Evolutionary conservation across 1,140 invertebrate species (phyloP).

Genomic region (Drosophila lini): DNA sequence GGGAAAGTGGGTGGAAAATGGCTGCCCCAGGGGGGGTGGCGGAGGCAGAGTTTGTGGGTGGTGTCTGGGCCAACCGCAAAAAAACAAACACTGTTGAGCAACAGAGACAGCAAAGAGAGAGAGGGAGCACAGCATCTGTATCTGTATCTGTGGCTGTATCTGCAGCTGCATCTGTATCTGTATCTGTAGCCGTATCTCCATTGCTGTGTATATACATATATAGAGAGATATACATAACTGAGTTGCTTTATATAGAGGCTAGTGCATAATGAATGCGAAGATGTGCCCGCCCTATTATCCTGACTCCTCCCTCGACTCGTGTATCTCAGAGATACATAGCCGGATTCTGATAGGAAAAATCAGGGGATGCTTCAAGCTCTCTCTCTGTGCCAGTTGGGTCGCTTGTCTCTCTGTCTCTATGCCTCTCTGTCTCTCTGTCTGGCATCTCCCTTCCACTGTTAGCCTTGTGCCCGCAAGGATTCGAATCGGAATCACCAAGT

Average conservation of each 20-base stretch:
- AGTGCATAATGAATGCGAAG: conserved; percentile 83
- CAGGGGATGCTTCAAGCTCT: conserved; percentile 46
- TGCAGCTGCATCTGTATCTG: background rate
- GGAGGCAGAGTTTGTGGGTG: conserved; percentile 2
- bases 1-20: background rate
- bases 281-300: conserved; percentile 83
- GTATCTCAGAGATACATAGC: conserved; percentile 78
- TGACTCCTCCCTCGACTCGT: conserved; percentile 76
- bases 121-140: conserved; percentile 32
- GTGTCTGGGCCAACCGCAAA: conserved; percentile 44
- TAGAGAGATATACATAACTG: conserved; percentile 15
- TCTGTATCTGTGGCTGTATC: conserved; percentile 29
- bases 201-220: conserved; percentile 27
- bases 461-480: conserved; percentile 60
- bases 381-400: conserved; percentile 9
- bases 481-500: conserved; percentile 56
- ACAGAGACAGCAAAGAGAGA: conserved; percentile 32
- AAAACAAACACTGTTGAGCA: conserved; percentile 37
- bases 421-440: conserved; percentile 6
- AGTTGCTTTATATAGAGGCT: conserved; percentile 22
- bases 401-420: conserved; percentile 3
- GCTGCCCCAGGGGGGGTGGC: background rate
- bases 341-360: conserved; percentile 75
- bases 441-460: conserved; percentile 19
- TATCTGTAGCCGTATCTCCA: conserved; percentile 37